Conservation (phyloP, 1,140 invertebrate genomes). For the Drosophila baimaii region DNA sequence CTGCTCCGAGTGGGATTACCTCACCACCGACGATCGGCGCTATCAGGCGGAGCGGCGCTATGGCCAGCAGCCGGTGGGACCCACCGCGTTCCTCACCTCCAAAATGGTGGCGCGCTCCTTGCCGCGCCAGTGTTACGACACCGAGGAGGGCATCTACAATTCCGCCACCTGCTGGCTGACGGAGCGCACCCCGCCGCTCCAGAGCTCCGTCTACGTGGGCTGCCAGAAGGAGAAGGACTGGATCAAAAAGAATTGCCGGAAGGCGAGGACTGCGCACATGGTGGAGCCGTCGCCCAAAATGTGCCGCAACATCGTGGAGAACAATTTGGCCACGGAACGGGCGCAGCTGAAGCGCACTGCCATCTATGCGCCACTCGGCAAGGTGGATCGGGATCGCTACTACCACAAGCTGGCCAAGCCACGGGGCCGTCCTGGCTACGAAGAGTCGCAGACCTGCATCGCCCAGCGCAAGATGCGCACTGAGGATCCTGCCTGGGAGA, state of each 20-base stretch:
- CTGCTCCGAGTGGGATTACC: slow-evolving; percentile 59
- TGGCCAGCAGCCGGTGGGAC: slow-evolving; percentile 61
- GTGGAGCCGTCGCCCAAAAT: slow-evolving; percentile 43
- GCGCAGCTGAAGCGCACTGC: slow-evolving; percentile 19
- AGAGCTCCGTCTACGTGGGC: slow-evolving; percentile 32
- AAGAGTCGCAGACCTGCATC: not conserved
- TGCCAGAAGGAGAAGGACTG: slow-evolving; percentile 56
- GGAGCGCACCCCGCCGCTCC: slow-evolving; percentile 49
- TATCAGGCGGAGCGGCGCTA: slow-evolving; percentile 60
- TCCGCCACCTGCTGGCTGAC: slow-evolving; percentile 42
- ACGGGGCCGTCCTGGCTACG: not conserved
- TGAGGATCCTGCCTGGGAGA: slow-evolving; percentile 3
- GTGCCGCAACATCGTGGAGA: slow-evolving; percentile 53
- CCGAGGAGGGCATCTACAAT: slow-evolving; percentile 67
- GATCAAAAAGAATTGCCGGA: slow-evolving; percentile 58
- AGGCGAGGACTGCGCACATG: slow-evolving; percentile 7
- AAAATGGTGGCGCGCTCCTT: slow-evolving; percentile 33
- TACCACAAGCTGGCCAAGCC: slow-evolving; percentile 55
- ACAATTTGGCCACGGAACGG: slow-evolving; percentile 50
- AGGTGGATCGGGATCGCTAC: slow-evolving; percentile 45
- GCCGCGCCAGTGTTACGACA: slow-evolving; percentile 50
- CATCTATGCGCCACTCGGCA: slow-evolving; percentile 52
- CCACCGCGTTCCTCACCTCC: slow-evolving; percentile 58
- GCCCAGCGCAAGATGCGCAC: not conserved
- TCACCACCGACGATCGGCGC: slow-evolving; percentile 62